Percentiles rank a stretch among this genome's conserved stretches.
Conservation (phyloP, 1,140 invertebrate genomes). For the Scaptodrosophila lebanonensis region DNA sequence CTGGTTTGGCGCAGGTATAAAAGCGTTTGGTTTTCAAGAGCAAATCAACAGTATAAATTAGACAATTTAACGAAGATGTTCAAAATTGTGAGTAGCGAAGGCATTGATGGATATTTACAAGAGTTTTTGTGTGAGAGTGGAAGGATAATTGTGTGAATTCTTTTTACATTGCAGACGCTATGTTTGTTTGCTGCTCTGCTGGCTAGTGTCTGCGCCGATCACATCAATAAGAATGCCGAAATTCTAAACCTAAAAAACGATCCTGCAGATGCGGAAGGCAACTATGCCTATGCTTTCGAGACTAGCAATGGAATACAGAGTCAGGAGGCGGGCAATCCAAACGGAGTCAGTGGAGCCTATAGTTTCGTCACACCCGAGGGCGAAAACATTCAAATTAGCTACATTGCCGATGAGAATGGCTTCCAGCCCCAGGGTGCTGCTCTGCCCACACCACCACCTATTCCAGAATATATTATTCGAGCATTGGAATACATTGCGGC, state of each 20-base stretch:
- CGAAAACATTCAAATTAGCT: conserved; percentile 55
- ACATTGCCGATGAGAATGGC: conserved; percentile 78
- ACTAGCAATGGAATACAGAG: conserved; percentile 59
- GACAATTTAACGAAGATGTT: conserved; percentile 66
- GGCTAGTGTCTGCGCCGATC: conserved; percentile 54
- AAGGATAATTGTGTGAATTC: neutral
- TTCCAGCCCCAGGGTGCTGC: conserved; percentile 78
- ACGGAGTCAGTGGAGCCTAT: conserved; percentile 35
- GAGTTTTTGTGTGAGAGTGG: neutral
- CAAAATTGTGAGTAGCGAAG: conserved; percentile 66
- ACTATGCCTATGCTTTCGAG: conserved; percentile 33
- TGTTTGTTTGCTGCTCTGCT: conserved; percentile 56
- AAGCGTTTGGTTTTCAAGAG: conserved; percentile 44
- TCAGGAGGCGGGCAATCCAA: conserved; percentile 57
- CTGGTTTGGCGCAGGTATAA: conserved; percentile 28
- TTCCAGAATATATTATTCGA: conserved; percentile 60
- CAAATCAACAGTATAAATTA: conserved; percentile 64
- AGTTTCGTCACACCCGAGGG: conserved; percentile 59
- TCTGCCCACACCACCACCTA: conserved; percentile 78
- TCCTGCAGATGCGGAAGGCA: conserved; percentile 57
- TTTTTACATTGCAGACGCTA: conserved; percentile 35
- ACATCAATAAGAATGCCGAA: conserved; percentile 60
- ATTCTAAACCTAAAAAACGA: conserved; percentile 13
- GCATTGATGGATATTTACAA: neutral
- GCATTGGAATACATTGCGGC: conserved; percentile 78